Percentiles rank a stretch among this genome's conserved stretches.
Evolutionary conservation across 1,140 invertebrate species (phyloP).

Genomic region (Drosophila takahashii): DNA sequence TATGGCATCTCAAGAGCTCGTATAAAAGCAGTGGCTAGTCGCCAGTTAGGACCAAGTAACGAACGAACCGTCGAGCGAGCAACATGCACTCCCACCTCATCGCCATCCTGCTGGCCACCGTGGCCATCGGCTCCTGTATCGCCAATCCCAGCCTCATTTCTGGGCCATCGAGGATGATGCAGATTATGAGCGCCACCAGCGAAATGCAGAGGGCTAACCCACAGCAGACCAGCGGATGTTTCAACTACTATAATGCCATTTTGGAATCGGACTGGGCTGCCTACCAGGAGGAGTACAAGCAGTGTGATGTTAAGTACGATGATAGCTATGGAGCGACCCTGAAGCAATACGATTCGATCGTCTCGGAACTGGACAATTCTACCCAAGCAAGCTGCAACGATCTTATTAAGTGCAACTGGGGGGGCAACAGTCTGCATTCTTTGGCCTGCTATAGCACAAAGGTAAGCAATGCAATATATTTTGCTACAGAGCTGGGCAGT

Average conservation of each 20-base stretch:
- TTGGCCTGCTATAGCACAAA: conserved; percentile 41
- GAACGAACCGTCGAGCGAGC: conserved; percentile 31
- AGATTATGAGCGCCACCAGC: conserved; percentile 55
- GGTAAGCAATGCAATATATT: conserved; percentile 13
- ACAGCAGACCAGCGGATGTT: conserved; percentile 23
- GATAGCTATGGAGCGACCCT: conserved; percentile 2
- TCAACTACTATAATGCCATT: conserved; percentile 44
- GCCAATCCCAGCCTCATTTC: conserved; percentile 20
- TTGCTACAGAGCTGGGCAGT: too few species aligned
- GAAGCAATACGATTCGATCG: conserved; percentile 9
- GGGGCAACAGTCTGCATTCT: conserved; percentile 5
- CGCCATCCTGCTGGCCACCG: conserved; percentile 30
- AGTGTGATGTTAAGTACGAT: conserved; percentile 13
- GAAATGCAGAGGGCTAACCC: conserved; percentile 43
- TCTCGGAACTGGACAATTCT: conserved; percentile 10
- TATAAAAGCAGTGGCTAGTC: conserved; percentile 23
- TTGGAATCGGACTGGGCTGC: conserved; percentile 20
- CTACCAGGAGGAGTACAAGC: conserved; percentile 35
- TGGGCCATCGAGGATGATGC: conserved; percentile 50
- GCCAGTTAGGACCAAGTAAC: conserved; percentile 28
- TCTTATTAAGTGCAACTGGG: conserved; percentile 19
- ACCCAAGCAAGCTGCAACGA: conserved; percentile 23
- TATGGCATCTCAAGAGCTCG: background rate
- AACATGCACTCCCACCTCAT: conserved; percentile 25
- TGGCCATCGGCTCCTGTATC: conserved; percentile 7